phyloP scores from a whole-genome alignment of 2,113 vertebrate species.

The Myrmophylax atrothorax region DNA sequence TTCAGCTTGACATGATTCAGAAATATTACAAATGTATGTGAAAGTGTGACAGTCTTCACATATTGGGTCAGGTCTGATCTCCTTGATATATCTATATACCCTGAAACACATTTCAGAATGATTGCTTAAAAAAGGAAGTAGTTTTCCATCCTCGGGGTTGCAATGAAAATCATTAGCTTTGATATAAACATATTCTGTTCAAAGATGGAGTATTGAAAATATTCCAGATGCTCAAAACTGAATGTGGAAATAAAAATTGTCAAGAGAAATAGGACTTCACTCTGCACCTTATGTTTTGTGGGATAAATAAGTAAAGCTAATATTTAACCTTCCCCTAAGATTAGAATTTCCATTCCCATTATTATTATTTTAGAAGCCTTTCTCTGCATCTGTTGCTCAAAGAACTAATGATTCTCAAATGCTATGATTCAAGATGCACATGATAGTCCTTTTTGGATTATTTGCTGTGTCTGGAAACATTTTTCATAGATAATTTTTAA shows the following conservation, averaged over 20 bases:
- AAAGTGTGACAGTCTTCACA: not conserved
- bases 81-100: not conserved
- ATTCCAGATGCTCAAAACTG: not conserved
- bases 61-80: not conserved
- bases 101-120: not conserved
- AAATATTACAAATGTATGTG: not conserved
- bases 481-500: not conserved
- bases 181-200: not conserved
- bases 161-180: not conserved
- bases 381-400: not conserved
- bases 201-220: not conserved
- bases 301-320: not conserved
- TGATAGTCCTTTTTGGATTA: not conserved
- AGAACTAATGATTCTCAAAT: not conserved
- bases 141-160: not conserved
- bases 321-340: not conserved
- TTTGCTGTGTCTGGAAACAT: not conserved
- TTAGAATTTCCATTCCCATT: not conserved
- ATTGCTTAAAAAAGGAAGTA: not conserved
- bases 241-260: not conserved
- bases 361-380: not conserved
- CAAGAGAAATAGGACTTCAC: not conserved
- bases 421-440: not conserved
- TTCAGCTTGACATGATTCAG: not conserved
- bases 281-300: not conserved